Evolutionary conservation across 2,797 vertebrate species (phyloP), one percentile per base, ranked within the genome.

Genomic region (Morus bassanus): DNA sequence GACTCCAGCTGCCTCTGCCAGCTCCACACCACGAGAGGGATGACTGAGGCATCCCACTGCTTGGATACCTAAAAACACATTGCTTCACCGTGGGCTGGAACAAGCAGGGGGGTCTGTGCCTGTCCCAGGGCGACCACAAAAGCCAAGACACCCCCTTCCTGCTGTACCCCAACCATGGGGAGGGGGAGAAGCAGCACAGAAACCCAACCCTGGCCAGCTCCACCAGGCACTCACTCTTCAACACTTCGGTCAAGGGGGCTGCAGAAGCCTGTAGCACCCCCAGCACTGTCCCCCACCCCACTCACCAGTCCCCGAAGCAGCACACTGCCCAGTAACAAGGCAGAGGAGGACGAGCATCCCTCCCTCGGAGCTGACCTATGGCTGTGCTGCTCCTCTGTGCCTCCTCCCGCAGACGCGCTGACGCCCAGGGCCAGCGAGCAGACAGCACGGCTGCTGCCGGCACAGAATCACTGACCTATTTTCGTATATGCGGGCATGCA

Each of bases 391-490:
- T 69, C 30, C 67, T 23, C 35, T 22, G 57, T 22, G 35, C 74
- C 91, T 61, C 67, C n/a, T 64, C 74, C 21, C 53, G 18, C 84
- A 81, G 96, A 53, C 69, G 10, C 11, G 18, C 69, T 61, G 81
- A 60, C 41, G 57, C 91, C 86, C 27, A 7, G 18, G 95, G 87
- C 93, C 95, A 92, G 65, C 11, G 33, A 91, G 79, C 63, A 82
- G 84, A 59, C 48, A 72, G 76, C 53, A 7, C 50, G 31, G 54
- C 57, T 75, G 88, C 94, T 77, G 53, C 67, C 56, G 23, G 48
- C 89, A 35, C 82, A 50, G 64, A 93, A 61, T 53, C 85, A 2
- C 86, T 96, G 96, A 96, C 95, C 95, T 96, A 96, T 81, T 97
- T 98, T 95, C 89, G 13, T 63, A 10, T 70, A 33, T n/a, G 53